Evolutionary conservation across 2,888 invertebrate genomes (phyloP), one percentile per base, ranked within the genome.

Genomic region (Abscondita cerata): DNA sequence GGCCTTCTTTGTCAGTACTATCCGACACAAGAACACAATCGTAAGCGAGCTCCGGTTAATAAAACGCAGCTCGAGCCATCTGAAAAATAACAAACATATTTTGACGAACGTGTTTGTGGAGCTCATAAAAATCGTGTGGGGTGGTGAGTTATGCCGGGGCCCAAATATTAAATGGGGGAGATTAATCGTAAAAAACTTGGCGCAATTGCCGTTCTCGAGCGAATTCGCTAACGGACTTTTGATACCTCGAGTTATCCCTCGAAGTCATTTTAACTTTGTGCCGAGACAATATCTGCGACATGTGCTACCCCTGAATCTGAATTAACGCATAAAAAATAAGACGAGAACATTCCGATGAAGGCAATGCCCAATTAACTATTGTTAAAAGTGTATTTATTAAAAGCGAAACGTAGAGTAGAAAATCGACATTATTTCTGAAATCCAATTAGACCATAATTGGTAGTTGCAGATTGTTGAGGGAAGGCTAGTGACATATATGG

Each of bases 371-470:
- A 64, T 64, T 64, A 64, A 64, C 51, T 52, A 46, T 47, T 75
- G 75, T 75, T 74, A 75, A 73, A 75, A 65, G 68, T 68, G 70
- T 72, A 73, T 76, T 75, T 76, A 77, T 76, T 76, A 76, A 76
- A 73, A 70, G 74, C 72, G 72, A 76, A 75, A 77, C 76, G 74
- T 74, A 75, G 70, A 76, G 73, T 76, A 73, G 75, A 80, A 79
- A 79, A 79, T 79, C 79, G 78, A 79, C 79, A 79, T 79, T 77
- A 74, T 76, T 80, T 80, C 80, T 78, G 73, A 78, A 80, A 81
- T 80, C 78, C 80, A 80, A 81, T 81, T 81, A 81, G 79, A 79
- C 80, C 80, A 79, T 81, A 81, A 80, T 79, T 77, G 80, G 80
- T 76, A 78, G 77, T 73, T 75, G 78, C 76, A 75, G 78, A 78